These are phyloP conservation scores for Orthosia gothica DNA, from an alignment of 2,888 invertebrate genomes.

Conservation along the genomic window DNA sequence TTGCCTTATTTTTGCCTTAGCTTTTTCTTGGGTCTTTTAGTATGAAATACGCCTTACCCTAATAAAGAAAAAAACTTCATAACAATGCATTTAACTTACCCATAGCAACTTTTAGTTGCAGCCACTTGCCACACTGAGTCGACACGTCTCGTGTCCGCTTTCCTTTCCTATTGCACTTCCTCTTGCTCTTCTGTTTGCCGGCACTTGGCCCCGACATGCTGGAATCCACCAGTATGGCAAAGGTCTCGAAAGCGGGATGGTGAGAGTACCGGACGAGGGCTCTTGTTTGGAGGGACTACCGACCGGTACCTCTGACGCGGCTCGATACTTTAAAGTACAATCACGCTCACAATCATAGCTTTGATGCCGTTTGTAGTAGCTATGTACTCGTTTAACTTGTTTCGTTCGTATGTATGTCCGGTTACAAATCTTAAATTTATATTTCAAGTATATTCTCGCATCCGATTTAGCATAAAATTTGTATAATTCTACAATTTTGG, in stretches of 20 bases:
- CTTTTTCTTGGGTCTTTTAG: background rate
- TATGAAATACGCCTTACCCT: background rate
- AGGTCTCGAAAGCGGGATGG: too few species aligned
- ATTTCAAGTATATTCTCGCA: too few species aligned
- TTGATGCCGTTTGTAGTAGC: background rate
- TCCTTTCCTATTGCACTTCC: background rate
- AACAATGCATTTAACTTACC: conserved; percentile 8
- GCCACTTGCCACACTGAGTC: conserved; percentile 27
- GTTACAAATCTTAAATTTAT: too few species aligned
- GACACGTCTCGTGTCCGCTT: background rate
- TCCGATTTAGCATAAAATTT: too few species aligned
- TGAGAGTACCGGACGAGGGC: background rate
- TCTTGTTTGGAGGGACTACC: background rate
- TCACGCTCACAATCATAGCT: background rate
- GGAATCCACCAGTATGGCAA: background rate
- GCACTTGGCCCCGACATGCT: background rate
- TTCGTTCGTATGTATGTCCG: too few species aligned
- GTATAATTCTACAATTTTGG: too few species aligned
- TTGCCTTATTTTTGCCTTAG: background rate
- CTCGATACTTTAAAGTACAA: conserved; percentile 5
- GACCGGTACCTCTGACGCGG: background rate
- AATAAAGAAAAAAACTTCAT: background rate
- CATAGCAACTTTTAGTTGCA: conserved; percentile 4
- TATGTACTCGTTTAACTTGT: background rate
- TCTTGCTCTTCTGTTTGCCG: background rate